phyloP scores from a whole-genome alignment of 1,140 invertebrate species.

The Macrostomum lignano region DNA sequence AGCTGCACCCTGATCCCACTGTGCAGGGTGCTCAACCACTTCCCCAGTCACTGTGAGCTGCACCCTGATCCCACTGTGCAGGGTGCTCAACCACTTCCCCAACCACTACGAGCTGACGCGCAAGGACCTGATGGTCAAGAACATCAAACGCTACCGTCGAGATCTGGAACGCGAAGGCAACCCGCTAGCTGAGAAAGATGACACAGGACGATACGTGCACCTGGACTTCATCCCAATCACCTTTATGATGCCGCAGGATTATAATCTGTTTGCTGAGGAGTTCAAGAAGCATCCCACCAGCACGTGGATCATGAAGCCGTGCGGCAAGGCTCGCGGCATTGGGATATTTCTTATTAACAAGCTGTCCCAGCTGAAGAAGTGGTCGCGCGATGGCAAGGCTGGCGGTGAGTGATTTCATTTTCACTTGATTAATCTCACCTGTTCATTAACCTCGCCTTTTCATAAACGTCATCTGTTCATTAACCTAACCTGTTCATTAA shows the following conservation, averaged over 20 bases:
- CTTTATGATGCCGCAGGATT: constrained; percentile 66
- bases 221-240: constrained; percentile 68
- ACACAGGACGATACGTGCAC: constrained; percentile 30
- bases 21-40: too few species aligned
- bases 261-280: constrained; percentile 79
- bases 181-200: constrained; percentile 47
- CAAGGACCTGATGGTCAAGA: constrained; percentile 75
- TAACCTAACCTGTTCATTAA: too few species aligned
- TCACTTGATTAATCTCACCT: too few species aligned
- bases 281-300: constrained; percentile 59
- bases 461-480: too few species aligned
- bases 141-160: constrained; percentile 67
- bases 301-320: constrained; percentile 91
- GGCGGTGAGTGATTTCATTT: too few species aligned
- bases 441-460: too few species aligned
- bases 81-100: constrained; percentile 52
- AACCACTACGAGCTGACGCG: constrained; percentile 49
- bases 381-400: constrained; percentile 29
- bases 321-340: constrained; percentile 36
- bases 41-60: too few species aligned
- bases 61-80: too few species aligned
- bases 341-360: constrained; percentile 36
- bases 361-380: constrained; percentile 32
- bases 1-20: too few species aligned
- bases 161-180: constrained; percentile 64